These are phyloP conservation scores for Cremastobaeus sp. DNA, from an alignment of 2,888 invertebrate species.

Conservation along the genomic window DNA sequence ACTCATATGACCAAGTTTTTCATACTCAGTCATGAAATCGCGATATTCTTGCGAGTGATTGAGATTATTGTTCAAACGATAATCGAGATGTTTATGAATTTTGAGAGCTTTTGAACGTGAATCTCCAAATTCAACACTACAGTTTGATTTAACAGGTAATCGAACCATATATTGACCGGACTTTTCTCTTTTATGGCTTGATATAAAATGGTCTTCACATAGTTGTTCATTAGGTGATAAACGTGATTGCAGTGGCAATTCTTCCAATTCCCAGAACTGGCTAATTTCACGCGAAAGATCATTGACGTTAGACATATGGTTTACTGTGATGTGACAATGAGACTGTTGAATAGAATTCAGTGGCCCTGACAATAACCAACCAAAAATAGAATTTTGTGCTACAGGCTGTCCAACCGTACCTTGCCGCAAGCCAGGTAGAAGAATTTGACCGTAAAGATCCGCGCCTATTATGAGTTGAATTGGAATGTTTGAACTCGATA, in stretches of 20 bases:
- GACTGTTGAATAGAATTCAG: background rate
- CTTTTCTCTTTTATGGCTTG: background rate
- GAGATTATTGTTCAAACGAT: background rate
- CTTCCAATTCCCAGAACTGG: slow-evolving; percentile 1
- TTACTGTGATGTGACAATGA: background rate
- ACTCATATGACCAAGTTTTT: background rate
- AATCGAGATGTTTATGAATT: background rate
- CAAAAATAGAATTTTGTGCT: background rate
- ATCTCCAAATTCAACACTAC: background rate
- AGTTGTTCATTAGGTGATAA: background rate
- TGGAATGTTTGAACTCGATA: too few species aligned
- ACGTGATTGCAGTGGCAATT: background rate
- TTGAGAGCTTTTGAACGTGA: background rate
- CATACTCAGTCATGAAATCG: background rate
- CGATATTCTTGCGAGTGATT: background rate
- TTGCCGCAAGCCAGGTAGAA: background rate
- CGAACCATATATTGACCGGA: background rate
- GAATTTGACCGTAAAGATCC: slow-evolving; percentile 2
- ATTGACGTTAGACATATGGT: background rate
- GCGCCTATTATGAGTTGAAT: background rate
- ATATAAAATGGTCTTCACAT: background rate
- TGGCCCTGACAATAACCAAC: slow-evolving; percentile 1
- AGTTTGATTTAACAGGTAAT: background rate
- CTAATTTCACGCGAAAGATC: background rate
- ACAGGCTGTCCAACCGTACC: background rate